Evolutionary conservation across 1,140 invertebrate genomes (phyloP).

Genomic region (Coelopa frigida): DNA sequence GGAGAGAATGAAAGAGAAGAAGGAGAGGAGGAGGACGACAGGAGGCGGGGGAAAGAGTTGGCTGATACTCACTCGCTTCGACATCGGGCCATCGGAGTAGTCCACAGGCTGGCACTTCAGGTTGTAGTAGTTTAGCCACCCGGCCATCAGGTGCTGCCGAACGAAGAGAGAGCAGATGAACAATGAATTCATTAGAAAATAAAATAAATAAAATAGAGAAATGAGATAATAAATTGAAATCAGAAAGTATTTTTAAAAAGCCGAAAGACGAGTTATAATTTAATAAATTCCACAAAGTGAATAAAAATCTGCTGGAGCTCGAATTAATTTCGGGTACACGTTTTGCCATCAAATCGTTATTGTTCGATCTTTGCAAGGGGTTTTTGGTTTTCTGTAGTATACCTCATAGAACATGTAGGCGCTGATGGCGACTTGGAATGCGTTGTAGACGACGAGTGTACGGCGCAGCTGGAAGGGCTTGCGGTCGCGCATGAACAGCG

Average conservation of each 20-base stretch:
- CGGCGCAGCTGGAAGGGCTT: conserved; percentile 78
- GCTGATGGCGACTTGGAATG: conserved; percentile 78
- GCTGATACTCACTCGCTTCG: conserved; percentile 75
- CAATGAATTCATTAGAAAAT: not conserved
- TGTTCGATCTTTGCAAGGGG: too few relatives aligned
- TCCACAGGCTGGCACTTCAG: conserved; percentile 89
- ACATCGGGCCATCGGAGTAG: conserved; percentile 74
- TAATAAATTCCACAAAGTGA: conserved; percentile 1
- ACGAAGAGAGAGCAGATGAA: conserved; percentile 17
- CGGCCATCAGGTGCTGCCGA: conserved; percentile 73
- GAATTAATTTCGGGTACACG: too few relatives aligned
- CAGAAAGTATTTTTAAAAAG: not conserved
- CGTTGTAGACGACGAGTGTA: conserved; percentile 82
- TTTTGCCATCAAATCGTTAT: too few relatives aligned
- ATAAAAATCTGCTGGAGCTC: too few relatives aligned
- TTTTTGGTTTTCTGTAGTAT: too few relatives aligned
- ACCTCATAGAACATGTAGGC: conserved; percentile 86
- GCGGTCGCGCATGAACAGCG: conserved; percentile 77
- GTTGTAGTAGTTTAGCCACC: conserved; percentile 83
- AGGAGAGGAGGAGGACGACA: too few relatives aligned
- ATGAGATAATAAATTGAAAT: not conserved
- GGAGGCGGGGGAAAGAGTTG: too few relatives aligned
- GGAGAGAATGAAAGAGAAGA: too few relatives aligned
- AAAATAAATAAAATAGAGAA: not conserved
- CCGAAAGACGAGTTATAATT: not conserved